phyloP scores from a whole-genome alignment of 2,797 vertebrate species.

The Sphenodon punctatus region DNA sequence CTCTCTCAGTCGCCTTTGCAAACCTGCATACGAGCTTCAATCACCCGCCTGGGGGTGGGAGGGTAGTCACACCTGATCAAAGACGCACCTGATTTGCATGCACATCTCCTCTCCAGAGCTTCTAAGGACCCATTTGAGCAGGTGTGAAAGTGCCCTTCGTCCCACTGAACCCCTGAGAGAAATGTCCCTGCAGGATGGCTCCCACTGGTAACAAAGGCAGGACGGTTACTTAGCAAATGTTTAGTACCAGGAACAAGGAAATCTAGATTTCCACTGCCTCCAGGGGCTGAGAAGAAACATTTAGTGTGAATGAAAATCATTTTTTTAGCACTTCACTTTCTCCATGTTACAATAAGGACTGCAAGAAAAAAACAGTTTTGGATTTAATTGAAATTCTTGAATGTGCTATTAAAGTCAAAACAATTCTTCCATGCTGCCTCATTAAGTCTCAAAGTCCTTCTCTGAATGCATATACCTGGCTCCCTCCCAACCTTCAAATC shows the following conservation, averaged over 20 bases:
- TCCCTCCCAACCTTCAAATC: no score
- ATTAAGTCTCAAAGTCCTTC: neutral
- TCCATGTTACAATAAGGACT: neutral
- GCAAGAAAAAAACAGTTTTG: neutral
- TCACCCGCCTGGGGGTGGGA: no score
- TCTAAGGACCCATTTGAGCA: no score
- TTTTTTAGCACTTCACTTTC: neutral
- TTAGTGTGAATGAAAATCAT: neutral
- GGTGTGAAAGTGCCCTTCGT: no score
- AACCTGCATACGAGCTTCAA: no score
- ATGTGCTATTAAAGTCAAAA: neutral
- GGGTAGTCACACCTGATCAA: no score
- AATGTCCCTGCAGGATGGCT: neutral
- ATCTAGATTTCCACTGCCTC: neutral
- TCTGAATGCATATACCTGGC: neutral
- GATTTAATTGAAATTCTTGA: neutral
- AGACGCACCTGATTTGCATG: no score
- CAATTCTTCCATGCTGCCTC: no score
- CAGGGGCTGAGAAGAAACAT: neutral
- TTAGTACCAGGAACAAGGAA: neutral
- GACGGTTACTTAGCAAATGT: neutral
- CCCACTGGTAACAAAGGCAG: neutral
- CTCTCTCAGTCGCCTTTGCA: no score
- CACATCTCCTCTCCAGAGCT: no score
- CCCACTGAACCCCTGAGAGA: neutral